Base-by-base conservation (phyloP, 2,113 vertebrate species). In the Ochotona princeps region DNA sequence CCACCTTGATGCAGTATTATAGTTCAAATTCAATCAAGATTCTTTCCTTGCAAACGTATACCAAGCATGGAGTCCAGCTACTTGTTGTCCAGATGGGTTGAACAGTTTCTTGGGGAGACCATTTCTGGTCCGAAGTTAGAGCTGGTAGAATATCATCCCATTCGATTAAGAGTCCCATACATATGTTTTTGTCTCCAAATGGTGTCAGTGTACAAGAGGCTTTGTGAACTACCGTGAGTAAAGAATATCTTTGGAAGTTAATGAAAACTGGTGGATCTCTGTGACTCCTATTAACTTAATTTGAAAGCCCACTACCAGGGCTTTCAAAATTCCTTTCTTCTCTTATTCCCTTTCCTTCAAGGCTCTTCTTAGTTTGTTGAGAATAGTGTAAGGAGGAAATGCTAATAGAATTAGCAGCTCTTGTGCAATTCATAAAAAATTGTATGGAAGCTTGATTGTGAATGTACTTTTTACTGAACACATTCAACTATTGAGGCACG, bases 241-340 rank as follows among this genome's bases (percentile, higher is more conserved):
- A 63, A 89, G 80, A 91, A 61, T 83, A 60, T 44, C 30, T 11
- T 23, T 26, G 75, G 35, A 18, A 78, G 21, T 25, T 63, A 74
- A 47, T 91, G 70, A 95, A 78, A 8, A 60, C 38, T 67, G 15
- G 3, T 32, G 82, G 69, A 38, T 72, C 54, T 81, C 30, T 49
- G 4, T 70, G 21, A 61, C 12, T 44, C 32, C 44, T 30, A 18
- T 14, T 20, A 66, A 61, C 57, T 76, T 85, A 84, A 30, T 67
- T 90, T 72, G 38, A 44, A 44, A 44, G 38, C 38, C 38, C 38
- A 35, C 28, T 18, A 76, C 8, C 14, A 94, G 70, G 83, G 32
- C n/a, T 89, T 83, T 94, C 32, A 90, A 69, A 85, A 73, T 78
- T 73, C 8, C 54, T 72, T 93, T 78, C 32, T 38, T 92, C n/a